These are phyloP conservation scores for Eristalinus aeneus DNA, from an alignment of 2,888 invertebrate genomes.

Conservation along the genomic window DNA sequence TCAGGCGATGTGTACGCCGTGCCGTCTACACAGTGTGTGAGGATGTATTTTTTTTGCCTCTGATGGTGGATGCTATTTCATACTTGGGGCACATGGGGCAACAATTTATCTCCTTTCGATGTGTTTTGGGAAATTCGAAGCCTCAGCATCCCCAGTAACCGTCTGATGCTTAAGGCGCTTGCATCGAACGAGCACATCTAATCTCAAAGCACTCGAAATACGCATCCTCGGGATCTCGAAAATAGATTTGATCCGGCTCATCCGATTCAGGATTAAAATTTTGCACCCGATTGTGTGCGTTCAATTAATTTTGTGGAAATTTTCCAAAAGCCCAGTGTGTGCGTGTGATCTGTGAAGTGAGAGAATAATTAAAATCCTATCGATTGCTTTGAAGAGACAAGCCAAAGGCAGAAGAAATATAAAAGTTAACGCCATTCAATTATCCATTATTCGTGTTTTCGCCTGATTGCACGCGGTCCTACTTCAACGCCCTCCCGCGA, in stretches of 20 bases:
- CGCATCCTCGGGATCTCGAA: not conserved
- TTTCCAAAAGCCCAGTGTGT: not conserved
- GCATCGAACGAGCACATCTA: constrained; percentile 50
- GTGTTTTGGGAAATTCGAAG: constrained; percentile 70
- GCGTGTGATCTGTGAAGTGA: not conserved
- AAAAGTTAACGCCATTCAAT: constrained; percentile 19
- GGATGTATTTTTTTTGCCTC: not conserved
- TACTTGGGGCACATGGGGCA: constrained; percentile 47
- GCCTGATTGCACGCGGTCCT: constrained; percentile 47
- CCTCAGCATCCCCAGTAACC: constrained; percentile 67
- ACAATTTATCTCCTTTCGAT: constrained; percentile 55
- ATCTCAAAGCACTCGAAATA: not conserved
- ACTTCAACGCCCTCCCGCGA: not conserved
- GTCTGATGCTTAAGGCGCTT: constrained; percentile 69
- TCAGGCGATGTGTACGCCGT: not conserved
- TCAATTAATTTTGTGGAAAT: not conserved
- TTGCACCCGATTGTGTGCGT: constrained; percentile 11
- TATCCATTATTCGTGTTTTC: constrained; percentile 30
- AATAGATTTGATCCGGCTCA: not conserved
- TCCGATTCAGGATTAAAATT: not conserved
- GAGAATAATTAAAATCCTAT: constrained; percentile 2
- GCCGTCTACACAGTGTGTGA: not conserved
- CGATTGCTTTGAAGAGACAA: not conserved
- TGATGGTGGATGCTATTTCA: constrained; percentile 57
- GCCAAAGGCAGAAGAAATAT: not conserved